Evolutionary conservation across 2,113 vertebrate species (phyloP).

Genomic region (Chlorodrepanis virens): DNA sequence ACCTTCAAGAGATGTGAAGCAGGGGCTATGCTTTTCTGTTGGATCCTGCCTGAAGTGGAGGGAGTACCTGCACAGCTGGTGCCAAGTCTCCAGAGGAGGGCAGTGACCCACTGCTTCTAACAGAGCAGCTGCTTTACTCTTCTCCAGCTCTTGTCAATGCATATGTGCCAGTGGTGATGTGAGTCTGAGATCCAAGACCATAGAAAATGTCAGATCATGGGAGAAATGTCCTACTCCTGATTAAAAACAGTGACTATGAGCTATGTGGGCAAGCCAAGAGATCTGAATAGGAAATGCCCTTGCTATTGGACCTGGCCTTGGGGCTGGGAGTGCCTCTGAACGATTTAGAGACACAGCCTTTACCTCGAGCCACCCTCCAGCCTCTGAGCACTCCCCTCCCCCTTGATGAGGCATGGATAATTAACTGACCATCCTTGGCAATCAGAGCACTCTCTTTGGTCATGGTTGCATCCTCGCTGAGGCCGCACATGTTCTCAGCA

Average conservation of each 20-base stretch:
- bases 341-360: neutral
- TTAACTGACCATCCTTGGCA: slow-evolving; percentile 86
- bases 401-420: neutral
- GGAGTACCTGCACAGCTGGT: neutral
- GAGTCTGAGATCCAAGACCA: neutral
- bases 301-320: neutral
- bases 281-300: neutral
- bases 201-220: neutral
- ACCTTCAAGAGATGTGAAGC: neutral
- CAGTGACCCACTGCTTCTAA: neutral
- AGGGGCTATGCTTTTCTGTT: neutral
- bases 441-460: slow-evolving; percentile 93
- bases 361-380: neutral
- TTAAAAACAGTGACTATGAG: neutral
- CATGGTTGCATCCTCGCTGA: slow-evolving; percentile 88
- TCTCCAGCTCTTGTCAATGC: neutral
- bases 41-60: neutral
- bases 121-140: neutral
- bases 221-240: neutral
- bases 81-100: neutral
- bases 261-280: neutral
- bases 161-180: fast-evolving
- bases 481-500: slow-evolving; percentile 94
- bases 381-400: neutral
- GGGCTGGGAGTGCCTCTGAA: neutral